These are phyloP conservation scores for Diploptera punctata DNA, from an alignment of 2,888 invertebrate genomes.

Conservation along the genomic window DNA sequence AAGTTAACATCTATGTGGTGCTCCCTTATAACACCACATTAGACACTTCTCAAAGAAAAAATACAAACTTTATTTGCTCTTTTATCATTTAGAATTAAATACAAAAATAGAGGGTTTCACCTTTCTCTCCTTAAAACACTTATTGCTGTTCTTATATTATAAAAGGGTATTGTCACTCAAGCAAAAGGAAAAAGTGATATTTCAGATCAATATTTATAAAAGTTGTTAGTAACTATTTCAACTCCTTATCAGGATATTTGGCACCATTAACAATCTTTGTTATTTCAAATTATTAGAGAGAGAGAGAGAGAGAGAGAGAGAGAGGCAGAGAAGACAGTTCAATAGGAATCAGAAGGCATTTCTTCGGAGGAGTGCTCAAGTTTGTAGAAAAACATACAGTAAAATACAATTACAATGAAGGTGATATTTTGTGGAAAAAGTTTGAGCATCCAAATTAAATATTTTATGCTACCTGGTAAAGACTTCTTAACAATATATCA, in stretches of 20 bases:
- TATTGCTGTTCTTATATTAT: conserved; percentile 57
- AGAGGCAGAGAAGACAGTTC: background rate
- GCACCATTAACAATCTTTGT: conserved; percentile 15
- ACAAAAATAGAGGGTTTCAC: conserved; percentile 61
- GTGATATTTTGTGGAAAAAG: no score
- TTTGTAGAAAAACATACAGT: background rate
- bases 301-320: background rate
- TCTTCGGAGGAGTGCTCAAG: background rate
- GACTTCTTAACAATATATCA: no score
- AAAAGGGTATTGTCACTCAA: conserved; percentile 51
- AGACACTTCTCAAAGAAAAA: conserved; percentile 46
- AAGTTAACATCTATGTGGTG: conserved; percentile 40
- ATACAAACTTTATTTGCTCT: conserved; percentile 47
- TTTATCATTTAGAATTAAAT: conserved; percentile 53
- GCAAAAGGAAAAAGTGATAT: conserved; percentile 43
- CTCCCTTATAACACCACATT: conserved; percentile 42
- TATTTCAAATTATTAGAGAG: conserved; percentile 4
- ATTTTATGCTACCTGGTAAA: no score
- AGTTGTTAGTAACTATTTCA: conserved; percentile 21
- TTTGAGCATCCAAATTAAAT: no score
- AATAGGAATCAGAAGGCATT: background rate
- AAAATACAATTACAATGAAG: background rate
- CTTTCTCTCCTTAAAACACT: conserved; percentile 55
- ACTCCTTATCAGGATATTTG: conserved; percentile 7
- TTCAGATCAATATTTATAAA: conserved; percentile 2